Base-by-base conservation (phyloP, 2,113 vertebrate species). In the Hippocampus zosterae region DNA sequence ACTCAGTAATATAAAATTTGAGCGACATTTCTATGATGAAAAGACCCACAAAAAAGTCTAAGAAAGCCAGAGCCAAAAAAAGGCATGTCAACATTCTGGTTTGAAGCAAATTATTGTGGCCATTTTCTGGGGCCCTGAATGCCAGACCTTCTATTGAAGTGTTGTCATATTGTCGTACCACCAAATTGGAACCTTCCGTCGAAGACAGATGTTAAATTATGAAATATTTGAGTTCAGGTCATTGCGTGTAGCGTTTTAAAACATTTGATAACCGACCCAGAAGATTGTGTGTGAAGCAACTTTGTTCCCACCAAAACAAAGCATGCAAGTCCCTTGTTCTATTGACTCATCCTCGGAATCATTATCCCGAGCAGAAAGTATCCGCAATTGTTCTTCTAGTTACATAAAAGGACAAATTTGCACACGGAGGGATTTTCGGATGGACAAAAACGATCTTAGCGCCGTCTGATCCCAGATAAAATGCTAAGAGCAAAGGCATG, bases 401-500 rank as follows among this genome's bases (percentile, higher is more conserved):
- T 18, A 23, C 37, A 64, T 42, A 23, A 65, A 46, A 46, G 27
- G 27, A 65, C 3, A 21, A 63, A 63, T 63, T 9, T 63, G 21
- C 40, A 63, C 13, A 46, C 41, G 2, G 63, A 15, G 41, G 63
- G 63, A 27, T 65, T 46, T 65, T 27, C 15, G 42, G 42, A 65
- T 18, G 12, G 41, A 65, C 40, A 65, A 63, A 63, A 65, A 65
- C n/a, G 7, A n/a, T 65, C 15, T 65, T 65, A 65, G 41, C 13
- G n/a, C 15, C 41, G n/a, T 65, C 41, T 65, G 63, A 65, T 65
- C 41, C n/a, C 63, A 65, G 63, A 46, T 65, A 65, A 65, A 44
- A 46, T 42, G n/a, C 37, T n/a, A 64, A 64, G n/a, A 41, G 60
- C 23, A 23, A 23, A 3, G 23, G 55, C 23, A 12, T 12, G 55